These are phyloP conservation scores for Cyprinella venusta DNA, from an alignment of 2,797 vertebrate species.

Conservation along the genomic window DNA sequence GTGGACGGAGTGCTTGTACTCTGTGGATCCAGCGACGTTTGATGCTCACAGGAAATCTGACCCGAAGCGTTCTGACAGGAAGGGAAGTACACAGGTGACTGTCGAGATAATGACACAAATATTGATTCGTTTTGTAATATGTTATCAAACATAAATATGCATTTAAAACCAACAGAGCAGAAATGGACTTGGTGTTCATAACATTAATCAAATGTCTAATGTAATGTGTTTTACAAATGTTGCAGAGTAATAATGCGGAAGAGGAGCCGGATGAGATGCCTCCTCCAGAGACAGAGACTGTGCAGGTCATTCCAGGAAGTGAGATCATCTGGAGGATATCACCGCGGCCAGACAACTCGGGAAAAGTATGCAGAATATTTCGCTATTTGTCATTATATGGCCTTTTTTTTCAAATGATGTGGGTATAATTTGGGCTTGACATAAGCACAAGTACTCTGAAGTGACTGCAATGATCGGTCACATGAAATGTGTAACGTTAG, in stretches of 20 bases:
- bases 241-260: slow-evolving; percentile 66
- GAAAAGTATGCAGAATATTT: slow-evolving; percentile 78
- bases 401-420: neutral
- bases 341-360: slow-evolving; percentile 90
- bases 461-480: neutral
- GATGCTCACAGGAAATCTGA: slow-evolving; percentile 92
- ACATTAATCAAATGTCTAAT: neutral
- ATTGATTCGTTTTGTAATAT: neutral
- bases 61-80: slow-evolving; percentile 89
- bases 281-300: slow-evolving; percentile 88
- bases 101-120: neutral
- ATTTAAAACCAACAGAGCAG: neutral
- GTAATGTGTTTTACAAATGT: neutral
- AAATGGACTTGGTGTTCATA: neutral
- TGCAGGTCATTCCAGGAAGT: slow-evolving; percentile 92
- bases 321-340: slow-evolving; percentile 93
- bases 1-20: slow-evolving; percentile 96
- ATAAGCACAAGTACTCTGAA: neutral
- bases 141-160: neutral
- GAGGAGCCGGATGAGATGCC: slow-evolving; percentile 94
- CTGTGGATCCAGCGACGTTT: slow-evolving; percentile 83
- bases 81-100: slow-evolving; percentile 82
- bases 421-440: neutral
- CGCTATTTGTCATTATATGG: neutral
- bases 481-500: no score